Base-by-base conservation (phyloP, 2,113 vertebrate genomes). In the Lampris megalopsis region DNA sequence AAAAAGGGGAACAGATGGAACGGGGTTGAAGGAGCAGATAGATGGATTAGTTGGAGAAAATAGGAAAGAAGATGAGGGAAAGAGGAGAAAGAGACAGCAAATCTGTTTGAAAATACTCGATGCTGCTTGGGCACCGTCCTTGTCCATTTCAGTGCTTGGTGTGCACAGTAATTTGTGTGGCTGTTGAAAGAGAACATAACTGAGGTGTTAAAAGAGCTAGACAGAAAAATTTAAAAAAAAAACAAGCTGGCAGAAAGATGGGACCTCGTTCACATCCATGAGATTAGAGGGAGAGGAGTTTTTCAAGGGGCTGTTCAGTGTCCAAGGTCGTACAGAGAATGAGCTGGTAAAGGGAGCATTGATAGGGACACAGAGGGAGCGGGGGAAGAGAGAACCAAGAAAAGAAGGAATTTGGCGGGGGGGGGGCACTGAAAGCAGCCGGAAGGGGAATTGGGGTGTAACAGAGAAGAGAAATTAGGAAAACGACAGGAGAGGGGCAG, bases 311-410 rank as follows among this genome's bases (percentile, higher is more conserved):
- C 36, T 67, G 53, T 48, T 65, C n/a, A 9, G 47, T 11, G 1
- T 66, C 62, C 79, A 85, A 86, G 84, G 84, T 86, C 78, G 79
- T 45, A 62, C 36, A 43, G 49, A 72, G 59, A 79, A 63, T 71
- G 64, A 72, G 63, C 8, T 11, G 48, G 61, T 56, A 53, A 52
- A 66, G 13, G 48, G 57, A 71, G 53, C 43, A 67, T 38, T 50
- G 69, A 72, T 6, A 47, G 13, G n/a, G 65, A 43, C 56, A 40
- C 59, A 65, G 79, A 69, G 13, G 63, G 37, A 71, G 40, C 54
- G 67, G 1, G 38, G 13, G 59, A 61, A 40, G 4, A 11, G 41
- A 41, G 64, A 71, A 56, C 2, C n/a, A 54, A 52, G 42, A 40
- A 47, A 70, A 68, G 11, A 68, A n/a, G 36, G 24, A 67, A 36